Evolutionary conservation across 2,113 vertebrate species (phyloP).

Genomic region (Mionectes macconnelli): DNA sequence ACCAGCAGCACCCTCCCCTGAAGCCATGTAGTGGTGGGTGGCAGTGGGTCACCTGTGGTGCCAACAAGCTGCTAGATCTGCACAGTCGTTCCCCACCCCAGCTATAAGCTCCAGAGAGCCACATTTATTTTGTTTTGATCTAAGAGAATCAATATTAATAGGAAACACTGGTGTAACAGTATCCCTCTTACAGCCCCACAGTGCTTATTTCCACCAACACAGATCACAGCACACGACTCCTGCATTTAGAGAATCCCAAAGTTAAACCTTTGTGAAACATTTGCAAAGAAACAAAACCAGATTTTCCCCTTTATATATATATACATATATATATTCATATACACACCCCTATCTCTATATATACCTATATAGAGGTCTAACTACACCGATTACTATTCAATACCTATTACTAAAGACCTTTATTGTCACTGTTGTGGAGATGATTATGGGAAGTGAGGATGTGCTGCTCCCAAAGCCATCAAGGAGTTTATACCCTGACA

Average conservation of each 20-base stretch:
- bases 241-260: background rate
- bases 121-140: background rate
- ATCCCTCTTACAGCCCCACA: background rate
- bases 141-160: background rate
- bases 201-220: background rate
- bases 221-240: background rate
- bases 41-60: background rate
- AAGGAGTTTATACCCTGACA: background rate
- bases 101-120: background rate
- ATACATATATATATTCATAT: background rate
- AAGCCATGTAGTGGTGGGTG: fast-evolving
- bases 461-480: background rate
- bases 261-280: background rate
- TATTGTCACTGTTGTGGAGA: background rate
- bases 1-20: background rate
- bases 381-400: background rate
- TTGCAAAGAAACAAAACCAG: background rate
- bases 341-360: background rate
- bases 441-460: fast-evolving
- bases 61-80: background rate
- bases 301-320: background rate
- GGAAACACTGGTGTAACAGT: background rate
- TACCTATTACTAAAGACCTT: background rate
- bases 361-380: background rate
- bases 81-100: background rate